phyloP scores from a whole-genome alignment of 2,888 invertebrate species.

The Trilocha varians region DNA sequence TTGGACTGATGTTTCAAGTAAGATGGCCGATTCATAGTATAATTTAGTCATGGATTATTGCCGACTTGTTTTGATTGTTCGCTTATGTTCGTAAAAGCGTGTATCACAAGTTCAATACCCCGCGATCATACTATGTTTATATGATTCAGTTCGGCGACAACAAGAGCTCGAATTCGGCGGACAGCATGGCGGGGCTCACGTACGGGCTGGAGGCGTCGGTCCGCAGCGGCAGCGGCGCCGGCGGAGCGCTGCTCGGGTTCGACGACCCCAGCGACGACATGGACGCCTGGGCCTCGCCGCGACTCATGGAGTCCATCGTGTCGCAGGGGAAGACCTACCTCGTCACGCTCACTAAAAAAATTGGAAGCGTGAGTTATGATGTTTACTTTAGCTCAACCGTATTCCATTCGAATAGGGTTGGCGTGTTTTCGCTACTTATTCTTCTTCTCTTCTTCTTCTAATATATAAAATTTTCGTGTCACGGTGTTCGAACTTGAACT shows the following conservation, averaged over 20 bases:
- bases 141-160: slow-evolving; percentile 39
- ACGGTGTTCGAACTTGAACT: no score
- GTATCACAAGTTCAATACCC: no score
- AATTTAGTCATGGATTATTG: no score
- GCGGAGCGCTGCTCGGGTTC: slow-evolving; percentile 16
- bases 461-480: no score
- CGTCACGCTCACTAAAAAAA: slow-evolving; percentile 55
- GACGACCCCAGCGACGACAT: slow-evolving; percentile 29
- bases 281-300: slow-evolving; percentile 32
- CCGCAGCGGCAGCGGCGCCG: slow-evolving; percentile 20
- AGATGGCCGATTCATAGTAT: no score
- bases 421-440: no score
- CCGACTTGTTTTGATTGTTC: no score
- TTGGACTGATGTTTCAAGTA: no score
- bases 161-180: slow-evolving; percentile 44
- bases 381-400: no score
- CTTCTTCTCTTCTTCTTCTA: no score
- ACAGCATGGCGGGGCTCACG: slow-evolving; percentile 41
- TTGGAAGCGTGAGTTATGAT: slow-evolving; percentile 59
- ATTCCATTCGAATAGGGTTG: no score
- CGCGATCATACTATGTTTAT: not conserved
- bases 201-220: slow-evolving; percentile 32
- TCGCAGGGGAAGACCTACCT: slow-evolving; percentile 59
- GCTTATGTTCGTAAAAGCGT: no score
- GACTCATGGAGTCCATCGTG: slow-evolving; percentile 62